Conservation (phyloP, 2,797 vertebrate genomes). For the Perodicticus potto region DNA sequence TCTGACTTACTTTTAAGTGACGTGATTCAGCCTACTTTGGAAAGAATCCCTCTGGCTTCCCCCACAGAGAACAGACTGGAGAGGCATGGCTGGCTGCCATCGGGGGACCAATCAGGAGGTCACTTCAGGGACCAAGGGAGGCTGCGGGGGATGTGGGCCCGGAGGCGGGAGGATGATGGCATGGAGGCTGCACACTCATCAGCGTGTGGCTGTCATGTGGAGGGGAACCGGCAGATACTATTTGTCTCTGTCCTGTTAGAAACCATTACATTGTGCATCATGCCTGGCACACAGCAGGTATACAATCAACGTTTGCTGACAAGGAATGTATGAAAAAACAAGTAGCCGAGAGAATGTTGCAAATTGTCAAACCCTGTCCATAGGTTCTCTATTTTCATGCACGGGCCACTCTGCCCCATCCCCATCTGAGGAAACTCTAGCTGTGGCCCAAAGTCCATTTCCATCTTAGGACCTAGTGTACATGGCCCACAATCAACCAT, state of each 20-base stretch:
- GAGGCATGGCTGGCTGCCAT: background rate
- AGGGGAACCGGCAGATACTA: background rate
- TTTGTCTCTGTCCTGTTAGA: background rate
- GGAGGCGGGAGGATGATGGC: no score
- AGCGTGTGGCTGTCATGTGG: rapidly evolving
- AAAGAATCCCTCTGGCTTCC: background rate
- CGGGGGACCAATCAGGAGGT: background rate
- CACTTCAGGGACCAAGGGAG: background rate
- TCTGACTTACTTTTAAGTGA: background rate
- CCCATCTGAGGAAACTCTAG: constrained; percentile 75
- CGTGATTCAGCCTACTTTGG: background rate
- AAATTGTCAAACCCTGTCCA: background rate
- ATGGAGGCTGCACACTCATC: rapidly evolving
- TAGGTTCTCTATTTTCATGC: rapidly evolving
- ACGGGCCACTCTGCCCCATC: background rate
- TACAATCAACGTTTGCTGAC: background rate
- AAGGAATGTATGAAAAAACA: rapidly evolving
- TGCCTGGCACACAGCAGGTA: background rate
- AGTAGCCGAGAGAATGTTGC: background rate
- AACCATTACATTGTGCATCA: rapidly evolving
- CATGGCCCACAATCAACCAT: constrained; percentile 64
- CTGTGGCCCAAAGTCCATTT: constrained; percentile 73
- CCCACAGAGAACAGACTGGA: background rate
- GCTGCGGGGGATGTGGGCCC: no score
- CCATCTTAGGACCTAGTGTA: constrained; percentile 67